phyloP scores from a whole-genome alignment of 2,113 vertebrate species.

The Proterorhinus semilunaris region DNA sequence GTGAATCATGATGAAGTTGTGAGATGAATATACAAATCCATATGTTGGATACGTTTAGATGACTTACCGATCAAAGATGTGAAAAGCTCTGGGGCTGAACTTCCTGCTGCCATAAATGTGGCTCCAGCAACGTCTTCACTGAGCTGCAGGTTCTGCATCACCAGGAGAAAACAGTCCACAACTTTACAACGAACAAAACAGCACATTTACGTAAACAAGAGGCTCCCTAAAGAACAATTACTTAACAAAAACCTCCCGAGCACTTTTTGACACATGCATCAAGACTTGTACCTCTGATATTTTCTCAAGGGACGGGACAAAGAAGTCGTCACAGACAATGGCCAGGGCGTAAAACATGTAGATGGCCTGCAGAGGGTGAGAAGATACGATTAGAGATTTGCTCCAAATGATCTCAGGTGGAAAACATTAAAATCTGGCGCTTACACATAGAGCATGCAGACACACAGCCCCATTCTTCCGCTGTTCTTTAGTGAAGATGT shows the following conservation, averaged over 20 bases:
- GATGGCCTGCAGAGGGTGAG: slow-evolving; percentile 66
- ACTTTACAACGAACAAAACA: neutral
- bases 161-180: neutral
- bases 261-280: neutral
- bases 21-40: too few species aligned
- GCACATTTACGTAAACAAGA: neutral
- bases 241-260: too few species aligned
- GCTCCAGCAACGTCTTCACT: slow-evolving; percentile 81
- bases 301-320: slow-evolving; percentile 82
- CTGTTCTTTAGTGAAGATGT: slow-evolving; percentile 79
- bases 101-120: slow-evolving; percentile 81
- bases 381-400: neutral
- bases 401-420: neutral
- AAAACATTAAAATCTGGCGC: slow-evolving; percentile 33
- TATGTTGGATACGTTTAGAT: neutral
- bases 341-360: slow-evolving; percentile 83
- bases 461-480: slow-evolving; percentile 71
- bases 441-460: slow-evolving; percentile 78
- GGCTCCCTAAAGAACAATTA: too few species aligned
- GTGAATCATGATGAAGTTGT: too few species aligned
- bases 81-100: slow-evolving; percentile 80
- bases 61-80: slow-evolving; percentile 79
- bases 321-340: slow-evolving; percentile 80
- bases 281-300: slow-evolving; percentile 76
- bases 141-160: slow-evolving; percentile 76